Conservation (phyloP, 2,888 invertebrate species). For the Seira musarum region DNA sequence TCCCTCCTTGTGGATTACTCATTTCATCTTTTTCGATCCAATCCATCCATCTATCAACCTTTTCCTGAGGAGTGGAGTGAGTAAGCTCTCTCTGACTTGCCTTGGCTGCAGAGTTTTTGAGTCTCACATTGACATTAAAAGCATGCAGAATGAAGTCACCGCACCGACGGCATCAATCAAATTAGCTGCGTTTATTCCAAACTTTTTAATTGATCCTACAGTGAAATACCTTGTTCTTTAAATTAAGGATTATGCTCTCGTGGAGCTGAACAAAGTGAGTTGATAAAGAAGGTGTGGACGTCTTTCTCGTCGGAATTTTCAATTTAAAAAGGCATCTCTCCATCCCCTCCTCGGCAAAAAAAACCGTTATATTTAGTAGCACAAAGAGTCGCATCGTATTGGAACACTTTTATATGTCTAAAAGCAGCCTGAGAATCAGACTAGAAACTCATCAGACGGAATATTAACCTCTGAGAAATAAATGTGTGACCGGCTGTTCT, state of each 20-base stretch:
- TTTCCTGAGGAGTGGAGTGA: no score
- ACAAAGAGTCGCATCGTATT: no score
- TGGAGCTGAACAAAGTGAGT: neutral
- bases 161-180: neutral
- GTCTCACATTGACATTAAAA: neutral
- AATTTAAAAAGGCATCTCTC: neutral
- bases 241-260: neutral
- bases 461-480: conserved; percentile 6
- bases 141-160: neutral
- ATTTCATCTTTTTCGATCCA: neutral
- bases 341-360: neutral
- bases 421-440: no score
- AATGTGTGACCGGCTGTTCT: conserved; percentile 49
- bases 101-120: neutral
- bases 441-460: neutral
- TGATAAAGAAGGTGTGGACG: neutral
- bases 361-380: no score
- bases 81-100: no score
- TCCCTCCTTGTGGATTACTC: neutral
- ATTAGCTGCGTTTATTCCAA: neutral
- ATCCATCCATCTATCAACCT: neutral
- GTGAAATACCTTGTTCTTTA: neutral
- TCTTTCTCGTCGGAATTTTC: neutral
- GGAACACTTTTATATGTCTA: no score
- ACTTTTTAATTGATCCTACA: neutral